phyloP scores from a whole-genome alignment of 2,888 invertebrate genomes.

The Ectropis crepuscularia region DNA sequence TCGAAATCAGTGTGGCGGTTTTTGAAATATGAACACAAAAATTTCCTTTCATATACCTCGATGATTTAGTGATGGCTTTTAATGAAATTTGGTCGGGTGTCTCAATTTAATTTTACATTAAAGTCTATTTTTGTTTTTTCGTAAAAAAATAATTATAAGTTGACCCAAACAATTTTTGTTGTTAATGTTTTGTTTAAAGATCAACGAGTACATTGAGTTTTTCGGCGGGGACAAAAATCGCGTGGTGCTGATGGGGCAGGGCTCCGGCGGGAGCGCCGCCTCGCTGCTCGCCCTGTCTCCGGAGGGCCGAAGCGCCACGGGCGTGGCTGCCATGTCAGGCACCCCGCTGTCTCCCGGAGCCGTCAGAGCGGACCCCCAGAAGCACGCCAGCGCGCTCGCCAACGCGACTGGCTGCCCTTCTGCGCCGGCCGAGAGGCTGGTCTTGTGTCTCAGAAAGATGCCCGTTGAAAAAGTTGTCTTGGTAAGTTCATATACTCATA shows the following conservation, averaged over 20 bases:
- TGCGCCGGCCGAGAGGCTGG: slow-evolving; percentile 84
- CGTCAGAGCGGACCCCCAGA: slow-evolving; percentile 86
- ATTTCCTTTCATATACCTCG: background rate
- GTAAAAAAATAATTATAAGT: background rate
- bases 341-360: slow-evolving; percentile 89
- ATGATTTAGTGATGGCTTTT: too few species aligned
- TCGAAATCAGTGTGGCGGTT: too few species aligned
- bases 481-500: slow-evolving; percentile 54
- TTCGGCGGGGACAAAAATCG: slow-evolving; percentile 91
- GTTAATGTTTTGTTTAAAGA: slow-evolving; percentile 49
- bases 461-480: slow-evolving; percentile 69
- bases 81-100: too few species aligned
- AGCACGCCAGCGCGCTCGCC: slow-evolving; percentile 86
- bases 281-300: slow-evolving; percentile 88
- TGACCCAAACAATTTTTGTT: background rate
- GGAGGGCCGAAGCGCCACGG: slow-evolving; percentile 85
- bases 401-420: slow-evolving; percentile 86
- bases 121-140: too few species aligned
- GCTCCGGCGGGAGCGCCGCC: slow-evolving; percentile 90
- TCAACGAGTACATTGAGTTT: slow-evolving; percentile 88
- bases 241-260: slow-evolving; percentile 91
- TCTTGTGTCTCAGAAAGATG: slow-evolving; percentile 87
- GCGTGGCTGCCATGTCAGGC: slow-evolving; percentile 91
- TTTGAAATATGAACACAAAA: too few species aligned
- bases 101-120: too few species aligned